Evolutionary conservation across 37 sponge, comb jelly and placozoan genomes (phyloP).

Genomic region (Aphrocallistes beatrix): DNA sequence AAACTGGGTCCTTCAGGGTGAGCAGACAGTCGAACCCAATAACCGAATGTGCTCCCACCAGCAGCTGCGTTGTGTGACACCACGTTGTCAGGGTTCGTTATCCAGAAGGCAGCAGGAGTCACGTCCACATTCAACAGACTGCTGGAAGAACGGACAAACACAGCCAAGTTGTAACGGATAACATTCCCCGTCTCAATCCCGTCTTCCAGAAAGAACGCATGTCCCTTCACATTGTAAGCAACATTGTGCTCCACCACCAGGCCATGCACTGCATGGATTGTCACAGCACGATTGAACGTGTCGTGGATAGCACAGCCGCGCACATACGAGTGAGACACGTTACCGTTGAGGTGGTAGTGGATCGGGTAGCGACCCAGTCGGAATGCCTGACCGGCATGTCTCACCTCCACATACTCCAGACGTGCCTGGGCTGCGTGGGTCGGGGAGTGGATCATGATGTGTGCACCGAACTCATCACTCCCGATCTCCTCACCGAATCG

Average conservation of each 20-base stretch:
- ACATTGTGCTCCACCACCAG: slow-evolving; percentile 88
- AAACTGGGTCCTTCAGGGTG: slow-evolving; percentile 82
- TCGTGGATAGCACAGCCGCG: slow-evolving; percentile 88
- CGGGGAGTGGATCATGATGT: slow-evolving; percentile 80
- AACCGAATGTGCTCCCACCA: slow-evolving; percentile 91
- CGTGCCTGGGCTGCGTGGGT: slow-evolving; percentile 48
- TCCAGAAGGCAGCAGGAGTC: slow-evolving; percentile 92
- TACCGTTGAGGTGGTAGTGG: slow-evolving; percentile 90
- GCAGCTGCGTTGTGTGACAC: slow-evolving; percentile 84
- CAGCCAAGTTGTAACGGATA: slow-evolving; percentile 76
- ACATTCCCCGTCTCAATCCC: slow-evolving; percentile 70
- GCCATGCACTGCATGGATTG: slow-evolving; percentile 81
- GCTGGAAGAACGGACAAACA: slow-evolving; percentile 74
- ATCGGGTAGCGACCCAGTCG: slow-evolving; percentile 90
- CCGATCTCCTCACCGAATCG: slow-evolving; percentile 65
- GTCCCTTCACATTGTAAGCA: slow-evolving; percentile 77
- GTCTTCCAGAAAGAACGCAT: slow-evolving; percentile 88
- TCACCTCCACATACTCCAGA: slow-evolving; percentile 72
- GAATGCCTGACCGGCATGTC: slow-evolving; percentile 90
- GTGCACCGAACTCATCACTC: slow-evolving; percentile 85
- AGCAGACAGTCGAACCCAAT: slow-evolving; percentile 73
- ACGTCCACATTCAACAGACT: slow-evolving; percentile 89
- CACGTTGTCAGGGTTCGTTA: slow-evolving; percentile 74
- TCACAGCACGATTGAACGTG: slow-evolving; percentile 92
- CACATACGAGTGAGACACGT: slow-evolving; percentile 76